Base-by-base conservation (phyloP, 2,797 vertebrate species). In the Aulostomus chinensis region DNA sequence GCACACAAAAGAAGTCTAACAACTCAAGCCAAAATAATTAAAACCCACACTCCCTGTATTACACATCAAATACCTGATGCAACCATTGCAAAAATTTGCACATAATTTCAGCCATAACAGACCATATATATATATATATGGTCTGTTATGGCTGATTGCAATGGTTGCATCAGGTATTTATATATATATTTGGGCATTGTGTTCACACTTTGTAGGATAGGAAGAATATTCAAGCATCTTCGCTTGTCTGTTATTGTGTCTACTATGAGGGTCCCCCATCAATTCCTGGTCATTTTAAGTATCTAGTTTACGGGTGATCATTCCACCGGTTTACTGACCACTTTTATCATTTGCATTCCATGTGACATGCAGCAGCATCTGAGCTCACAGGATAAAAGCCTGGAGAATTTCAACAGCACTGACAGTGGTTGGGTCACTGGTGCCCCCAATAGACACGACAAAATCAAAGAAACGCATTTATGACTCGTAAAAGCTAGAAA, bases 171-270 rank as follows among this genome's bases (percentile, higher is more conserved):
- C n/a, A n/a, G n/a, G n/a, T n/a, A n/a, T n/a, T n/a, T n/a, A n/a
- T n/a, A n/a, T n/a, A n/a, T n/a, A n/a, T n/a, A 41, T 50, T 60
- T 55, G 17, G 43, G 55, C 14, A 13, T 38, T 38, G 12, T 24
- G 47, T 73, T 67, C 17, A 49, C 31, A 59, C 59, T 43, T 63
- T 46, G 9, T 56, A 34, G 12, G 9, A 57, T n/a, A 40, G 11
- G 11, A 40, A 50, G 26, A 68, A 47, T 48, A 31, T 47, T 30
- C 47, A n/a, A n/a, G n/a, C n/a, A n/a, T n/a, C n/a, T n/a, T n/a
- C n/a, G n/a, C n/a, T n/a, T n/a, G n/a, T n/a, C n/a, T n/a, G n/a
- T n/a, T n/a, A n/a, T n/a, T n/a, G n/a, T n/a, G n/a, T n/a, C n/a
- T n/a, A n/a, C n/a, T n/a, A n/a, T n/a, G n/a, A n/a, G n/a, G n/a